Evolutionary conservation across 2,888 invertebrate species (phyloP).

Genomic region (Pristionchus entomophagus): DNA sequence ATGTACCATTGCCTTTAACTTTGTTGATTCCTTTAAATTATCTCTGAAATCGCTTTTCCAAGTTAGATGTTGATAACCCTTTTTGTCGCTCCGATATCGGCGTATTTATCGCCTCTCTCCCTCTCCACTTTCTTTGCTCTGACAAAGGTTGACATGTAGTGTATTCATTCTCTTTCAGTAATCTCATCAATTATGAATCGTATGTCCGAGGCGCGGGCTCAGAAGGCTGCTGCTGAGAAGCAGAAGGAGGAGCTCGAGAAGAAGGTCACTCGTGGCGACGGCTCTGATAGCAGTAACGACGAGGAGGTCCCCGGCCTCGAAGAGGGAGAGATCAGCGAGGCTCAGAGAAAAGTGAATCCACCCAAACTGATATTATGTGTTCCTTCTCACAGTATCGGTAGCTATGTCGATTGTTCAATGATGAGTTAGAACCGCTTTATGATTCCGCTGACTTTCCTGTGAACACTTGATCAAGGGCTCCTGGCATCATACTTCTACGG

Average conservation of each 20-base stretch:
- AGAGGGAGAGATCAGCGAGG: slow-evolving; percentile 68
- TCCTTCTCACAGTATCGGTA: too few species aligned
- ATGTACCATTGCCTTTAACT: slow-evolving; percentile 29
- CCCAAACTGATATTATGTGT: neutral
- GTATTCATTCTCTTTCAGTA: neutral
- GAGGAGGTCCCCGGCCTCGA: slow-evolving; percentile 67
- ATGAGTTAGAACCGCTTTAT: slow-evolving; percentile 11
- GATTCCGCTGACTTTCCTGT: neutral
- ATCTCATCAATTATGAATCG: slow-evolving; percentile 51
- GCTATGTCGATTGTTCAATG: too few species aligned
- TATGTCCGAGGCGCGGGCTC: slow-evolving; percentile 50
- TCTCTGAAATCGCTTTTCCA: neutral
- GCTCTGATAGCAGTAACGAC: slow-evolving; percentile 58
- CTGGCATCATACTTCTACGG: neutral
- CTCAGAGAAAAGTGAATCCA: slow-evolving; percentile 66
- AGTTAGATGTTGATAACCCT: too few species aligned
- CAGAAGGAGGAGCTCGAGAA: slow-evolving; percentile 20
- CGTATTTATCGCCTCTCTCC: neutral
- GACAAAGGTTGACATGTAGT: too few species aligned
- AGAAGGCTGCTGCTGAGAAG: slow-evolving; percentile 64
- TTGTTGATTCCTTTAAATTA: slow-evolving; percentile 38
- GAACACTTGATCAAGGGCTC: neutral
- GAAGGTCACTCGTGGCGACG: slow-evolving; percentile 16
- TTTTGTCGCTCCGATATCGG: neutral
- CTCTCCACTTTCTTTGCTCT: too few species aligned